phyloP scores from a whole-genome alignment of 1,140 invertebrate species.

The Nasonia vitripennis region DNA sequence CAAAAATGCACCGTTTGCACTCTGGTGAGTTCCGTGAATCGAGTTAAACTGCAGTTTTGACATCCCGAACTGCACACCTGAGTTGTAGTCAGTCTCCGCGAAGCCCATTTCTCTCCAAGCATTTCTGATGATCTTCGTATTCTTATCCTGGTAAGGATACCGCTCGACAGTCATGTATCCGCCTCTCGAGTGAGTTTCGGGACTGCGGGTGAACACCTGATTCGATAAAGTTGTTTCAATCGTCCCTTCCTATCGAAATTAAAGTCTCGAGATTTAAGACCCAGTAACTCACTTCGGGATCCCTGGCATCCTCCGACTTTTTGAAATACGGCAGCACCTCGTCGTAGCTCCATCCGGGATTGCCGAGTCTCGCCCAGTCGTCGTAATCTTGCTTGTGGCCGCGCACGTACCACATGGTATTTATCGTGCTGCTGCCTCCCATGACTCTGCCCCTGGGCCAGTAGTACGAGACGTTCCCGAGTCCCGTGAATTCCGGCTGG shows the following conservation, averaged over 20 bases:
- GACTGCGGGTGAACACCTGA: not conserved
- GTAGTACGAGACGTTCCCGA: not conserved
- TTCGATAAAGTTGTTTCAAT: not conserved
- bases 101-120: constrained; percentile 24
- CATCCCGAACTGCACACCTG: constrained; percentile 72
- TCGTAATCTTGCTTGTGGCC: constrained; percentile 74
- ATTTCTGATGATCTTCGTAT: not conserved
- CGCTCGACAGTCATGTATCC: not conserved
- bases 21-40: constrained; percentile 79
- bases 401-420: constrained; percentile 79
- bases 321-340: constrained; percentile 76
- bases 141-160: constrained; percentile 3
- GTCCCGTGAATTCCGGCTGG: constrained; percentile 21
- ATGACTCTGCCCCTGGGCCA: constrained; percentile 66
- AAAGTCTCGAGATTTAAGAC: not conserved
- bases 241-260: not conserved
- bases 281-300: constrained; percentile 10
- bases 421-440: constrained; percentile 78
- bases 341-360: constrained; percentile 78
- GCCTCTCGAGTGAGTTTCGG: not conserved
- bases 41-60: constrained; percentile 76
- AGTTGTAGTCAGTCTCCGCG: constrained; percentile 20
- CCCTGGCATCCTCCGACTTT: constrained; percentile 68
- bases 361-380: constrained; percentile 75
- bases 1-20: constrained; percentile 82